A percentile compares a stretch with the other conserved stretches of the same genome.
Conservation (phyloP, 2,888 invertebrate genomes). For the Eilema caniola region DNA sequence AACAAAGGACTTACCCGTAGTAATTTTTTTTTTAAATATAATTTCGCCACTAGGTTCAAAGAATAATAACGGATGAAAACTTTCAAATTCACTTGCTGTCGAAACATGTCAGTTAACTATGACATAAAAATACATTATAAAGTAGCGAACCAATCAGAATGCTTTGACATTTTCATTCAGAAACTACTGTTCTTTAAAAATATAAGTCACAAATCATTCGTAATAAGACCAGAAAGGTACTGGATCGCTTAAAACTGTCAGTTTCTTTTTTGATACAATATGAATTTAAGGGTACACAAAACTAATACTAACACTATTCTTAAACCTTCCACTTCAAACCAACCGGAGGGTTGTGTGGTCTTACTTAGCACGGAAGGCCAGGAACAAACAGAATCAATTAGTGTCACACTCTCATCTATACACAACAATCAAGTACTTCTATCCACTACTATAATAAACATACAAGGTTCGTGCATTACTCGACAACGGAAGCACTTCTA, state of each 20-base stretch:
- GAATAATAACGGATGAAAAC: conserved; percentile 24
- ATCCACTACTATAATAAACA: too few relatives aligned
- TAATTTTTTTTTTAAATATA: background rate
- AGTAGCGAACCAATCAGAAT: conserved; percentile 24
- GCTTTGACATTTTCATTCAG: conserved; percentile 30
- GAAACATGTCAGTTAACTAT: background rate
- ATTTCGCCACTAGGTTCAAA: conserved; percentile 24
- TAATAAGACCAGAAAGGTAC: background rate
- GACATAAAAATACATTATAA: conserved; percentile 16
- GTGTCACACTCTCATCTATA: too few relatives aligned
- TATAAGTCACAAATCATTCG: conserved; percentile 24
- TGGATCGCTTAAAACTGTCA: background rate
- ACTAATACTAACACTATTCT: too few relatives aligned
- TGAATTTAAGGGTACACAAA: background rate
- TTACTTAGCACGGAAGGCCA: too few relatives aligned
- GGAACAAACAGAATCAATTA: too few relatives aligned
- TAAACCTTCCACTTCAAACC: too few relatives aligned
- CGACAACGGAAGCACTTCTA: too few relatives aligned
- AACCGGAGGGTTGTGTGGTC: too few relatives aligned
- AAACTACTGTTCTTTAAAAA: conserved; percentile 28
- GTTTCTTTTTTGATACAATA: background rate
- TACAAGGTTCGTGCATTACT: too few relatives aligned
- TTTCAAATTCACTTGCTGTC: conserved; percentile 18
- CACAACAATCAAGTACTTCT: too few relatives aligned
- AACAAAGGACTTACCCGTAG: background rate